phyloP scores from a whole-genome alignment of 2,113 vertebrate species.

The Odocoileus hemionus region DNA sequence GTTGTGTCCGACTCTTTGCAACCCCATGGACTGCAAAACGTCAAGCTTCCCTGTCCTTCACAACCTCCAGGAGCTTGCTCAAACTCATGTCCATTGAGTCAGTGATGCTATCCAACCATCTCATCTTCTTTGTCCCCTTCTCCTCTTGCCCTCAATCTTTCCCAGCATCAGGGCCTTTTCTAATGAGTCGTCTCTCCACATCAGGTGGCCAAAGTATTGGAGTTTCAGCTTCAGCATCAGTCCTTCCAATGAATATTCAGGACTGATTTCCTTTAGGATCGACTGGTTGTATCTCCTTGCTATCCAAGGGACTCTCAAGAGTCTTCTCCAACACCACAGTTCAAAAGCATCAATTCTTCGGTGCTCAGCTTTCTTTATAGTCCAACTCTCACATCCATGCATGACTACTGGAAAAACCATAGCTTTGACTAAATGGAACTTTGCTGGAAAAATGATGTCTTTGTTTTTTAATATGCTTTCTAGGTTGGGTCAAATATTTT shows the following conservation, averaged over 20 bases:
- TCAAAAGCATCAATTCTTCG: neutral
- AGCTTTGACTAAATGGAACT: neutral
- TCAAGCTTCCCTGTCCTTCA: neutral
- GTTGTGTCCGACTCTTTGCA: neutral
- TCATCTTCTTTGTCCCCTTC: neutral
- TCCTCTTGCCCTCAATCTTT: neutral
- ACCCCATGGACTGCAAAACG: neutral
- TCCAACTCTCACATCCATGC: neutral
- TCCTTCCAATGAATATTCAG: neutral
- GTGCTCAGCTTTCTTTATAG: neutral
- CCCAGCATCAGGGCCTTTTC: neutral
- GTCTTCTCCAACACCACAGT: neutral
- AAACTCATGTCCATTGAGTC: neutral
- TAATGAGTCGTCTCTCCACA: neutral
- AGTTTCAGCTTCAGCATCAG: neutral
- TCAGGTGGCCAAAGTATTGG: neutral
- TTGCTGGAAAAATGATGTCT: neutral
- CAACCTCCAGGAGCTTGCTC: neutral
- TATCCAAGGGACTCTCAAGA: neutral
- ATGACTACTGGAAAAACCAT: neutral
- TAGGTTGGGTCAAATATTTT: neutral
- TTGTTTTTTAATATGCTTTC: neutral
- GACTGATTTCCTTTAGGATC: neutral
- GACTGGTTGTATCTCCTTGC: neutral
- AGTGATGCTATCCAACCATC: neutral